Evolutionary conservation across 1,140 invertebrate species (phyloP).

Genomic region (Drosophila seguyi): DNA sequence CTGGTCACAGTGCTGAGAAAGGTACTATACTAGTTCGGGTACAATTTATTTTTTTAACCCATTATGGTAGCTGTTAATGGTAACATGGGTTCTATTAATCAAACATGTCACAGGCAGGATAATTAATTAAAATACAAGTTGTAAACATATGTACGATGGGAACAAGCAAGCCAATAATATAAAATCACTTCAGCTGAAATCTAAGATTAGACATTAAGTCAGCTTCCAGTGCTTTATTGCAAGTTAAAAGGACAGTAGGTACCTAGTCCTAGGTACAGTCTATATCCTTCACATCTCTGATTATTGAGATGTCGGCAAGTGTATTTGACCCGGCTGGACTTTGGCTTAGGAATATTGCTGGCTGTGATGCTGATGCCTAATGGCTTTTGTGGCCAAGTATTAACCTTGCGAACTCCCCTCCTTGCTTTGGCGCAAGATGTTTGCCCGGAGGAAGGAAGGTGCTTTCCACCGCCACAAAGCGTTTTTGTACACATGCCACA

Average conservation of each 20-base stretch:
- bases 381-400: slow-evolving; percentile 75
- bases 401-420: slow-evolving; percentile 56
- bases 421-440: background rate
- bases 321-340: slow-evolving; percentile 66
- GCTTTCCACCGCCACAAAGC: slow-evolving; percentile 58
- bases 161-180: too few relatives aligned
- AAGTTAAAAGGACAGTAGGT: background rate
- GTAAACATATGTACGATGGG: too few relatives aligned
- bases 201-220: background rate
- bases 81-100: background rate
- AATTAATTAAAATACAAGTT: background rate
- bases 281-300: slow-evolving; percentile 19
- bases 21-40: background rate
- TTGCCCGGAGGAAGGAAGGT: slow-evolving; percentile 38
- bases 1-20: slow-evolving; percentile 10
- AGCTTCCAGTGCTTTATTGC: background rate
- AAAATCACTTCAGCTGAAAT: background rate
- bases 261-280: slow-evolving; percentile 1
- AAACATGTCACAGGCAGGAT: background rate
- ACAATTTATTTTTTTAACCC: background rate
- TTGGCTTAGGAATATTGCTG: slow-evolving; percentile 43
- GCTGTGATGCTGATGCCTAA: slow-evolving; percentile 54
- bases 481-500: slow-evolving; percentile 60
- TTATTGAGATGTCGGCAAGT: slow-evolving; percentile 44
- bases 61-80: background rate